Evolutionary conservation across 2,113 vertebrate species (phyloP).

Genomic region (Antechinus stuartii): DNA sequence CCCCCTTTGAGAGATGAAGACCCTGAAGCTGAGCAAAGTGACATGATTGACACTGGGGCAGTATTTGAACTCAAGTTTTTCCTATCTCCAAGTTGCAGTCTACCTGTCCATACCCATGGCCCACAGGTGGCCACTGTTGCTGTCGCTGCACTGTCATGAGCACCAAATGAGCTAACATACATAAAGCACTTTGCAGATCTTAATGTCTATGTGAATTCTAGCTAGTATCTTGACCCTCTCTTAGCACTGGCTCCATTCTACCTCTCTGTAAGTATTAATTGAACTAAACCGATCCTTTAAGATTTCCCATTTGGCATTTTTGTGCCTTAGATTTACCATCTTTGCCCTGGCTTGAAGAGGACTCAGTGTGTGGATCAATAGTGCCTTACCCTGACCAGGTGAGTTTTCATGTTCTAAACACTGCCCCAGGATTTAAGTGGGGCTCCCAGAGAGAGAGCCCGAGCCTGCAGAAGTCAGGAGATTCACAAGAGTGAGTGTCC

Average conservation of each 20-base stretch:
- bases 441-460: neutral
- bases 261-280: neutral
- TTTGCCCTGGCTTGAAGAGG: neutral
- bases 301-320: neutral
- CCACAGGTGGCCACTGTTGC: neutral
- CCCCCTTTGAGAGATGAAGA: neutral
- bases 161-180: neutral
- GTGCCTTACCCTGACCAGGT: neutral
- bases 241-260: neutral
- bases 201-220: neutral
- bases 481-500: neutral
- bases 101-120: neutral
- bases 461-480: neutral
- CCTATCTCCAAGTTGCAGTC: neutral
- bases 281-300: neutral
- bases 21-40: neutral
- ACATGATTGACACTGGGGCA: neutral
- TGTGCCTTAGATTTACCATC: neutral
- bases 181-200: neutral
- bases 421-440: neutral
- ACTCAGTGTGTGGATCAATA: neutral
- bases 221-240: neutral
- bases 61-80: neutral
- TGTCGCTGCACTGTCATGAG: neutral
- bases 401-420: neutral